Conservation (phyloP, 1,140 invertebrate species). For the Asbolus verrucosus region DNA sequence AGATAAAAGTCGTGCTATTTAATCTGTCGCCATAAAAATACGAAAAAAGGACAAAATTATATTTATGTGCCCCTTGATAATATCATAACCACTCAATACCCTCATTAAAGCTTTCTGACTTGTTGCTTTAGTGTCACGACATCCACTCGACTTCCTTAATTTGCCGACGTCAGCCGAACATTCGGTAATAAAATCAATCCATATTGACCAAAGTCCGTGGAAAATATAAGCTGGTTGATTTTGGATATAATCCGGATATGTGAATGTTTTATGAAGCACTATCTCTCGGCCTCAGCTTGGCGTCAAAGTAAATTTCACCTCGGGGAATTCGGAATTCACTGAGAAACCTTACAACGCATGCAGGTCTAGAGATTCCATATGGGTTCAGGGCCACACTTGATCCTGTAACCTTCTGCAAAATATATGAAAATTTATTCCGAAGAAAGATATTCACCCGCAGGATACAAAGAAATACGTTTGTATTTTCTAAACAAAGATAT, state of each 20-base stretch:
- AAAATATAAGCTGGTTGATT: constrained; percentile 19
- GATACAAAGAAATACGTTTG: constrained; percentile 31
- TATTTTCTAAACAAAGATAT: constrained; percentile 22
- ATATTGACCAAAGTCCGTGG: too few species aligned
- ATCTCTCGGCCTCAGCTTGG: constrained; percentile 26
- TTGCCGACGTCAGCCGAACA: too few species aligned
- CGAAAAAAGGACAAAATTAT: constrained; percentile 26
- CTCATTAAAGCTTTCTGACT: constrained; percentile 27
- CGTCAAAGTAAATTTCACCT: constrained; percentile 36
- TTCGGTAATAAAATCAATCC: too few species aligned
- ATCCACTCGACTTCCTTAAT: too few species aligned
- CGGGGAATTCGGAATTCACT: constrained; percentile 31
- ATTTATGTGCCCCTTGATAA: constrained; percentile 24
- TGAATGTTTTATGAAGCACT: constrained; percentile 34
- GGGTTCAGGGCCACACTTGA: constrained; percentile 35
- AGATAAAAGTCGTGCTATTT: constrained; percentile 40
- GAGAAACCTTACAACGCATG: constrained; percentile 35
- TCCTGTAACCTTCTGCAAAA: constrained; percentile 32
- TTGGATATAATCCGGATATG: constrained; percentile 22
- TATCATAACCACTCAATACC: constrained; percentile 15
- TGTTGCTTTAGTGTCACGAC: too few species aligned
- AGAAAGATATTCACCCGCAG: constrained; percentile 21
- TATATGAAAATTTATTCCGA: constrained; percentile 36
- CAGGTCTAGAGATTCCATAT: constrained; percentile 29
- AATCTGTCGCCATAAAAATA: constrained; percentile 32